Percentiles rank a stretch among this genome's conserved stretches.
phyloP scores from a whole-genome alignment of 2,888 invertebrate genomes.

The Leptodirus hochenwartii region DNA sequence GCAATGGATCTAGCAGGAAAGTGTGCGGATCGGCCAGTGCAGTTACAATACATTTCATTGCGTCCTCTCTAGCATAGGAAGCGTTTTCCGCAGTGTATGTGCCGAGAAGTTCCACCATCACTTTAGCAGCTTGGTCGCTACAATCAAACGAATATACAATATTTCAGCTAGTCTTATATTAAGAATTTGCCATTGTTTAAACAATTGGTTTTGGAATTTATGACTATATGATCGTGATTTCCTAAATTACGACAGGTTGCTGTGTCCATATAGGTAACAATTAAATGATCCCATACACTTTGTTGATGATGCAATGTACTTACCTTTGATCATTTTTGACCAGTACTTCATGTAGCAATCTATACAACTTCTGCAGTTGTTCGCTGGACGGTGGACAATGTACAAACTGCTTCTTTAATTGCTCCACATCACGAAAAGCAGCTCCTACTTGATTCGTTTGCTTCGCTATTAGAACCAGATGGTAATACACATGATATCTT shows the following conservation, averaged over 20 bases:
- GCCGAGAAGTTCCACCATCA: slow-evolving; percentile 91
- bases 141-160: slow-evolving; percentile 16
- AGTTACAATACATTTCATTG: slow-evolving; percentile 87
- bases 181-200: too few relatives aligned
- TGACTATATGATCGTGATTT: too few relatives aligned
- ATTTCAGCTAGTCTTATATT: too few relatives aligned
- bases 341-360: slow-evolving; percentile 76
- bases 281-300: too few relatives aligned
- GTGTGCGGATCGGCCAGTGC: slow-evolving; percentile 91
- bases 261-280: too few relatives aligned
- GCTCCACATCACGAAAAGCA: slow-evolving; percentile 70
- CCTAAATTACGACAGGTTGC: too few relatives aligned
- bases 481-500: slow-evolving; percentile 84
- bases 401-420: slow-evolving; percentile 62
- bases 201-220: too few relatives aligned
- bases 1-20: slow-evolving; percentile 84
- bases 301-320: too few relatives aligned
- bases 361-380: slow-evolving; percentile 79
- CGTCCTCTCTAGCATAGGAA: slow-evolving; percentile 90
- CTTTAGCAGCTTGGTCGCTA: slow-evolving; percentile 83
- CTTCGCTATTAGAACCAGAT: slow-evolving; percentile 75
- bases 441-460: slow-evolving; percentile 71
- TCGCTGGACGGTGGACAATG: slow-evolving; percentile 68
- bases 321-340: slow-evolving; percentile 73
- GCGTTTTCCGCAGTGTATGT: slow-evolving; percentile 97